Percentiles rank a stretch among this genome's conserved stretches.
These are phyloP conservation scores for Rhimphoctona megacephalus DNA, from an alignment of 2,888 invertebrate genomes.

Conservation along the genomic window DNA sequence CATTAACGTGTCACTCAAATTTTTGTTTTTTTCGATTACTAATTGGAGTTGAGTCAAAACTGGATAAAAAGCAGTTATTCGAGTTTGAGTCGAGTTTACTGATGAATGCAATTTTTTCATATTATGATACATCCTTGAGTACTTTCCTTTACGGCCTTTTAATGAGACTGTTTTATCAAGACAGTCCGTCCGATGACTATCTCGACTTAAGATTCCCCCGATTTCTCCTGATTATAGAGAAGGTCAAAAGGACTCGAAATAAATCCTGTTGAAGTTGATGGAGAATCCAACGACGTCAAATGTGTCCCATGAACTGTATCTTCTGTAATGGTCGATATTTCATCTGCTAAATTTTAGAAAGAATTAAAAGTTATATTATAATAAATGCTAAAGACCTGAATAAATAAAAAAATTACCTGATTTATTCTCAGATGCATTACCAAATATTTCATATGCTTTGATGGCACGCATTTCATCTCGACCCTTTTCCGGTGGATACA, in stretches of 20 bases:
- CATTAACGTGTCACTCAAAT: conserved; percentile 10
- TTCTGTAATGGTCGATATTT: conserved; percentile 9
- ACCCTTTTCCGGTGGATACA: conserved; percentile 3
- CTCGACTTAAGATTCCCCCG: conserved; percentile 43
- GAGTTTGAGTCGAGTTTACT: conserved; percentile 26
- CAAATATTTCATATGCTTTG: not conserved
- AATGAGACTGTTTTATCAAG: conserved; percentile 7
- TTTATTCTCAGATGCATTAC: no score
- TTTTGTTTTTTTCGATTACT: conserved; percentile 6
- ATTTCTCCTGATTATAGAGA: conserved; percentile 22
- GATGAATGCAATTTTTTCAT: conserved; percentile 36
- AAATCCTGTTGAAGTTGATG: conserved; percentile 20
- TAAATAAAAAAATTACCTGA: conserved; percentile 12
- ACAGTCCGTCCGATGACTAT: conserved; percentile 31
- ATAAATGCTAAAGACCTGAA: not conserved
- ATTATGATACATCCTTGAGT: not conserved
- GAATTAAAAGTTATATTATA: not conserved
- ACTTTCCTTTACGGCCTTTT: conserved; percentile 10
- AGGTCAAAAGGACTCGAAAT: conserved; percentile 30
- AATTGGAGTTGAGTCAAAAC: conserved; percentile 16
- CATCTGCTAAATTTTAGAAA: conserved; percentile 8
- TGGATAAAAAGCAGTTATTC: conserved; percentile 40
- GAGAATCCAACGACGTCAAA: not conserved
- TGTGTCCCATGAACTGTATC: not conserved
- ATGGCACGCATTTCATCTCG: not conserved